phyloP scores from a whole-genome alignment of 2,797 vertebrate genomes.

The Sebastiscus tertius region DNA sequence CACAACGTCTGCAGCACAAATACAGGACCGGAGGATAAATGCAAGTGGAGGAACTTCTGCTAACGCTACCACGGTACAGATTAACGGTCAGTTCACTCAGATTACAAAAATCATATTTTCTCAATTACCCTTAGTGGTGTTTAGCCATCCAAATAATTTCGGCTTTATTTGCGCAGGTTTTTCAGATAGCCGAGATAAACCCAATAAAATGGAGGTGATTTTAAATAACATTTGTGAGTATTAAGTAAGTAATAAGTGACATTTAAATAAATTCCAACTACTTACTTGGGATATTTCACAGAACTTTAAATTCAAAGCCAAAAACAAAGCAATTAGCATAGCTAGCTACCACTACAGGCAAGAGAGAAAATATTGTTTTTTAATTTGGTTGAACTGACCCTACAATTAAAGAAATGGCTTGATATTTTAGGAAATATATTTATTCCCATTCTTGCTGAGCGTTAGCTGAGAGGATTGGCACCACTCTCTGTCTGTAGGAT shows the following conservation, averaged over 20 bases:
- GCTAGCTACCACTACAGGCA: neutral
- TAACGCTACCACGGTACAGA: conserved; percentile 5
- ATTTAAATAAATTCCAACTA: too few species aligned
- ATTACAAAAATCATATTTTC: neutral
- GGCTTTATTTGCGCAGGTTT: neutral
- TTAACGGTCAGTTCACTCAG: conserved; percentile 10
- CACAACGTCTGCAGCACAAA: neutral
- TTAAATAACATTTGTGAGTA: too few species aligned
- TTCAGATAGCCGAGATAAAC: neutral
- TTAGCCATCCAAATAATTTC: neutral
- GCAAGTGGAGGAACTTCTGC: conserved; percentile 21
- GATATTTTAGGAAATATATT: neutral
- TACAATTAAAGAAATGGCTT: neutral
- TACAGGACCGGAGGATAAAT: neutral
- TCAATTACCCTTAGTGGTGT: neutral
- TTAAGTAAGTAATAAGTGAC: too few species aligned
- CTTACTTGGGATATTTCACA: neutral
- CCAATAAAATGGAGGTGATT: neutral
- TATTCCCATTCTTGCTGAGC: neutral
- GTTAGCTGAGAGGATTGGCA: neutral
- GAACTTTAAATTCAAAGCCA: neutral
- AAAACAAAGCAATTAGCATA: neutral
- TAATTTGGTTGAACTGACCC: conserved; percentile 12
- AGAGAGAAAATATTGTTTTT: neutral
- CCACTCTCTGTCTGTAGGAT: neutral